Conservation (phyloP, 1,140 invertebrate species). For the Drosophila lacertosa region DNA sequence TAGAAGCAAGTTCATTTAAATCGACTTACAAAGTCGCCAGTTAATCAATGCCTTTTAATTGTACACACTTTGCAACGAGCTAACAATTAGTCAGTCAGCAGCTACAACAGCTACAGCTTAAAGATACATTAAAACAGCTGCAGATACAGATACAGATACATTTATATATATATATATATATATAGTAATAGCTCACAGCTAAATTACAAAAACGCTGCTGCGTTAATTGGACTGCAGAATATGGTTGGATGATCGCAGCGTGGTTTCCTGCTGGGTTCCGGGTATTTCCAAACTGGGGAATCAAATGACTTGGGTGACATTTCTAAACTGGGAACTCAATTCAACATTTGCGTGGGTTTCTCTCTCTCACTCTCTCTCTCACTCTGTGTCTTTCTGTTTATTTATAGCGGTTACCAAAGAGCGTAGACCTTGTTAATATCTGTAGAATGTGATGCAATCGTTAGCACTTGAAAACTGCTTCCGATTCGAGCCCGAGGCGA, state of each 20-base stretch:
- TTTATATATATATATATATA: slow-evolving; percentile 25
- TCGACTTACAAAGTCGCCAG: slow-evolving; percentile 20
- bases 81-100: slow-evolving; percentile 7
- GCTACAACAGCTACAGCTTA: slow-evolving; percentile 2
- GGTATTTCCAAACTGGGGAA: slow-evolving; percentile 15
- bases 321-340: slow-evolving; percentile 13
- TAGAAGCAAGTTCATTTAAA: slow-evolving; percentile 64
- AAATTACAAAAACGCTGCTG: slow-evolving; percentile 59
- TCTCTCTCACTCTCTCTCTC: too few relatives aligned
- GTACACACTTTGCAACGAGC: slow-evolving; percentile 39
- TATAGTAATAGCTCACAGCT: slow-evolving; percentile 51
- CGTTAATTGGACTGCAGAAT: slow-evolving; percentile 58
- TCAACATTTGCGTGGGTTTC: slow-evolving; percentile 30
- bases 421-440: slow-evolving; percentile 14
- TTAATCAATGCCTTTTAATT: slow-evolving; percentile 71
- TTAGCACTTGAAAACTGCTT: slow-evolving; percentile 63
- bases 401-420: slow-evolving; percentile 32
- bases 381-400: slow-evolving; percentile 20
- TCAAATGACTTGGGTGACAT: slow-evolving; percentile 25
- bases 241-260: slow-evolving; percentile 19
- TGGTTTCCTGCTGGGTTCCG: slow-evolving; percentile 7
- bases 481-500: slow-evolving; percentile 41
- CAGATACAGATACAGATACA: background rate
- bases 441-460: slow-evolving; percentile 33
- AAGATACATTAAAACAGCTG: background rate